Conservation (phyloP, 2,113 vertebrate genomes). For the Hypocryptadius cinnamomeus region DNA sequence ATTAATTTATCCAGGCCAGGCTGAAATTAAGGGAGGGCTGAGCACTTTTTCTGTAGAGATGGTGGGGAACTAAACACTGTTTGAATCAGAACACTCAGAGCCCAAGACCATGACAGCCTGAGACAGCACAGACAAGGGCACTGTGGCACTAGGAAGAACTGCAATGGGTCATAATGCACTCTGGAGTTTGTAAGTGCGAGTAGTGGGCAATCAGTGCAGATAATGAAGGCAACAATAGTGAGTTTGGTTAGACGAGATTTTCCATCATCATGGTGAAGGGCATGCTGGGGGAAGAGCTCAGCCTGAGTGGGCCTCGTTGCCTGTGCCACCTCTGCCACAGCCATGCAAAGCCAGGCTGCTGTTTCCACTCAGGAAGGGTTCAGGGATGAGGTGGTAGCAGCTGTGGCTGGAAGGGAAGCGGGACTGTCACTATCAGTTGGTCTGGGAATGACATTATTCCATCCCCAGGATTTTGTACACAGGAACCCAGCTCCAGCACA, state of each 20-base stretch:
- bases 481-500: background rate
- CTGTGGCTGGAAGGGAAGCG: background rate
- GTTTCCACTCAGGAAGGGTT: background rate
- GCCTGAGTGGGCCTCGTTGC: rapidly evolving
- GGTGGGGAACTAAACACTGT: background rate
- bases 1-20: background rate
- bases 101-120: background rate
- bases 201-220: rapidly evolving
- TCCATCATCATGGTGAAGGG: background rate
- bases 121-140: background rate
- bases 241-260: background rate
- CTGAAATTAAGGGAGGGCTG: background rate
- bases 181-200: background rate
- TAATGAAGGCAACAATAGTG: background rate
- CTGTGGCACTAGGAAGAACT: background rate
- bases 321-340: background rate
- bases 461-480: background rate
- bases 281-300: background rate
- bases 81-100: background rate
- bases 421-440: background rate
- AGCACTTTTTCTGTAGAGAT: background rate
- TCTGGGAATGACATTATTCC: background rate
- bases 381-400: background rate
- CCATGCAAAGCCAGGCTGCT: background rate
- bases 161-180: background rate